Percentiles rank a stretch among this genome's conserved stretches.
phyloP scores from a whole-genome alignment of 2,113 vertebrate species.

The Periophthalmus modestus region DNA sequence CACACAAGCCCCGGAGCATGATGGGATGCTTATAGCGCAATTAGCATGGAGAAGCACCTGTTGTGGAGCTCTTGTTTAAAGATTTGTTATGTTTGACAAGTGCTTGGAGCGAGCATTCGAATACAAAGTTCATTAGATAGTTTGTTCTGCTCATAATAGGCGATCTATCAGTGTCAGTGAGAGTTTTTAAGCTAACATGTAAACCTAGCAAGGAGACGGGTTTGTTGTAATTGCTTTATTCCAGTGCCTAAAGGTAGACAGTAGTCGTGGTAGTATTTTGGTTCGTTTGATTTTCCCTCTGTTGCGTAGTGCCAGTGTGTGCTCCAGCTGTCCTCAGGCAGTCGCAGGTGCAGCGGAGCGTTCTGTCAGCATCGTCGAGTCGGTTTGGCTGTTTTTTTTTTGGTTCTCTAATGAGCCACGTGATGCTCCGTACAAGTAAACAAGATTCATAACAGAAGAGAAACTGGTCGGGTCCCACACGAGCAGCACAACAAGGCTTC shows the following conservation, averaged over 20 bases:
- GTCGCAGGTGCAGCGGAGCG: not conserved
- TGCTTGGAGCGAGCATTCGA: not conserved
- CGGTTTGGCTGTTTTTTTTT: not conserved
- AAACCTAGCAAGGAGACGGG: not conserved
- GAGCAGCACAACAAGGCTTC: too few species aligned
- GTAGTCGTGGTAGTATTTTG: not conserved
- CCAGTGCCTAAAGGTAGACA: not conserved
- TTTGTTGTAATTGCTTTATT: not conserved
- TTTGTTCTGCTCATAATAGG: not conserved
- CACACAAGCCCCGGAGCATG: not conserved
- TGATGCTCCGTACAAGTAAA: not conserved
- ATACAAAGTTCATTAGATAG: not conserved
- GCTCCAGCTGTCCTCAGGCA: not conserved
- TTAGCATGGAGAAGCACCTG: slow-evolving; percentile 5
- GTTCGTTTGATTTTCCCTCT: slow-evolving; percentile 3
- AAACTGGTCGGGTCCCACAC: not conserved
- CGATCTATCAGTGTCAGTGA: not conserved
- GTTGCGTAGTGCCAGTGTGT: not conserved
- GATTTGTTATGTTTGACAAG: not conserved
- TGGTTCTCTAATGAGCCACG: not conserved
- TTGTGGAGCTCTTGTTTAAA: not conserved
- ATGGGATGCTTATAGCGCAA: not conserved
- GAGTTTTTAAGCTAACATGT: not conserved
- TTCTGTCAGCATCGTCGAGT: not conserved
- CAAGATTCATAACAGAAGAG: not conserved